phyloP scores from a whole-genome alignment of 2,797 vertebrate genomes.

The Clarias laeviceps region DNA sequence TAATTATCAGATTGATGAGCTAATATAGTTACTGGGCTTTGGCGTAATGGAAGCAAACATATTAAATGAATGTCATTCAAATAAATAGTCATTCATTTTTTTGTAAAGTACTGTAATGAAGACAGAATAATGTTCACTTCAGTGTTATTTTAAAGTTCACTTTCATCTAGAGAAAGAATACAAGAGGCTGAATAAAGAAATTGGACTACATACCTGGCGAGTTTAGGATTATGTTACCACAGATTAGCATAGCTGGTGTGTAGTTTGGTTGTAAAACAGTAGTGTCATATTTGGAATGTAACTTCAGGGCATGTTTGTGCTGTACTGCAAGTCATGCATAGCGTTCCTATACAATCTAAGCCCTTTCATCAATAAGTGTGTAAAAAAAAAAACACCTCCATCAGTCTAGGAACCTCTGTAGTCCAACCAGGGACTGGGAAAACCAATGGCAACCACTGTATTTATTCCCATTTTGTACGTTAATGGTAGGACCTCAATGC shows the following conservation, averaged over 20 bases:
- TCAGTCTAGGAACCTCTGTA: too few relatives aligned
- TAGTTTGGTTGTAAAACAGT: not conserved
- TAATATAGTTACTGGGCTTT: not conserved
- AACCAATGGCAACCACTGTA: too few relatives aligned
- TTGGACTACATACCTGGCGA: not conserved
- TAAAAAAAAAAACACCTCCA: too few relatives aligned
- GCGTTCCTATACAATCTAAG: not conserved
- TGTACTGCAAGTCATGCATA: not conserved
- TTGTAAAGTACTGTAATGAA: not conserved
- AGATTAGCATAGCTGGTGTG: not conserved
- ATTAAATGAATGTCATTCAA: not conserved
- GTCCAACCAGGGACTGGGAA: too few relatives aligned
- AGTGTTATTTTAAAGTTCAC: not conserved
- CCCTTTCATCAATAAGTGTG: too few relatives aligned
- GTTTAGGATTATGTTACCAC: conserved; percentile 1
- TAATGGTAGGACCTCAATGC: too few relatives aligned
- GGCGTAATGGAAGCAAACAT: not conserved
- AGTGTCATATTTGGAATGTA: not conserved
- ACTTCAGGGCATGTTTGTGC: not conserved
- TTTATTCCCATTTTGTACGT: too few relatives aligned
- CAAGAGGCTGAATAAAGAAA: not conserved
- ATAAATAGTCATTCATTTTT: not conserved
- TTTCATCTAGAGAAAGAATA: not conserved
- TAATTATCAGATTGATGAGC: not conserved
- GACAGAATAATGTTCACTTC: not conserved